These are phyloP conservation scores for Oncorhynchus mykiss DNA, from an alignment of 2,113 vertebrate species.

Conservation along the genomic window DNA sequence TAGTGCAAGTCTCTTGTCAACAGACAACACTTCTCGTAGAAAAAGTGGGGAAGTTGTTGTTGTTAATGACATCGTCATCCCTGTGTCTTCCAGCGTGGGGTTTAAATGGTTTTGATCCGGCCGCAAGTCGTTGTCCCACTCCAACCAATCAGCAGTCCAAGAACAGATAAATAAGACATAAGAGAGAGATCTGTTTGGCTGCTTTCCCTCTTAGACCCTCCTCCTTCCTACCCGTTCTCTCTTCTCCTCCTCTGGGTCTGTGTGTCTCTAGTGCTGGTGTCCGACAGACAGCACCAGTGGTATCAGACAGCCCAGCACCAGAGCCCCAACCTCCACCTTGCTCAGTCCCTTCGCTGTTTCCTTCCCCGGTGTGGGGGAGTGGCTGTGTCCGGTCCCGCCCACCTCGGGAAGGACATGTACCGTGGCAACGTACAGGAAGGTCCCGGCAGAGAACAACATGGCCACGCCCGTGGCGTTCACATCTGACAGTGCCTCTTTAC, in stretches of 20 bases:
- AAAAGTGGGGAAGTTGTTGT: neutral
- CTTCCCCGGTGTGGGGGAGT: constrained; percentile 75
- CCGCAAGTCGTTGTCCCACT: constrained; percentile 23
- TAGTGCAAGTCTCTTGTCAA: neutral
- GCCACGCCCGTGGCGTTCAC: constrained; percentile 97
- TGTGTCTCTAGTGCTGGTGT: constrained; percentile 86
- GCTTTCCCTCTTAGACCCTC: constrained; percentile 23
- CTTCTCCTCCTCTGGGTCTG: neutral
- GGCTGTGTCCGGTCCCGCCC: constrained; percentile 91
- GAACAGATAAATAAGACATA: constrained; percentile 43
- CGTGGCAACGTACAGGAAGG: constrained; percentile 97
- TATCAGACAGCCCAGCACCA: constrained; percentile 94
- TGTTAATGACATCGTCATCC: neutral
- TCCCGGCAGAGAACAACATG: constrained; percentile 98
- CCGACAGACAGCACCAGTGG: constrained; percentile 92
- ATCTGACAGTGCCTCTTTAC: constrained; percentile 95
- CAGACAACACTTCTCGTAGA: constrained; percentile 1
- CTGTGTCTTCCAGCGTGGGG: neutral
- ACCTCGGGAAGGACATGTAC: constrained; percentile 98
- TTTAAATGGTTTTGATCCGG: neutral
- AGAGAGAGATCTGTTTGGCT: constrained; percentile 29
- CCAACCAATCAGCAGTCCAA: constrained; percentile 11
- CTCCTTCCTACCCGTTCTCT: neutral
- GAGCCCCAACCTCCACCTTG: constrained; percentile 88
- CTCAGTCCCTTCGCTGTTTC: constrained; percentile 88